phyloP scores from a whole-genome alignment of 2,113 vertebrate species.

The Erythrolamprus reginae region DNA sequence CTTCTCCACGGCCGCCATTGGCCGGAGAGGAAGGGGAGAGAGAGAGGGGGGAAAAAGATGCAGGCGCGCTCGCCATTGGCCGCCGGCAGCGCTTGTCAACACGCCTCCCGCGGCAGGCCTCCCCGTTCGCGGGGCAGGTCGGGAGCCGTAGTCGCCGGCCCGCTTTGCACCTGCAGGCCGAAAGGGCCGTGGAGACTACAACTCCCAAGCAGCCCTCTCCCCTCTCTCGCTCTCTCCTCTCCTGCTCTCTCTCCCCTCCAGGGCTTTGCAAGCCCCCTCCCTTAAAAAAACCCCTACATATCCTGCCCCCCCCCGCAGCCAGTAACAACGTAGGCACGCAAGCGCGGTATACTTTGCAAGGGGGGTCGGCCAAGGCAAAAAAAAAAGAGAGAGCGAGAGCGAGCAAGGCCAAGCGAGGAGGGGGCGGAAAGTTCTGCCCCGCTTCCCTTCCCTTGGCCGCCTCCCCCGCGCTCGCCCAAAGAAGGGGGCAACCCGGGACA shows the following conservation, averaged over 20 bases:
- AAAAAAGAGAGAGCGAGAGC: too few relatives aligned
- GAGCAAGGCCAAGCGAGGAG: neutral
- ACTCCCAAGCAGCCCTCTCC: slow-evolving; percentile 60
- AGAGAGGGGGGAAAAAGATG: neutral
- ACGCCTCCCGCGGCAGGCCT: slow-evolving; percentile 70
- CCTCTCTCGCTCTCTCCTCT: neutral
- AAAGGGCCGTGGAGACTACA: slow-evolving; percentile 66
- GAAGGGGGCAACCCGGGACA: neutral
- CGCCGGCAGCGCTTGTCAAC: slow-evolving; percentile 65
- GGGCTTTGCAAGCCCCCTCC: slow-evolving; percentile 20
- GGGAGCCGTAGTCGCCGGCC: slow-evolving; percentile 70
- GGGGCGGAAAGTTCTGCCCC: slow-evolving; percentile 36
- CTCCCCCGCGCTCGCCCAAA: neutral
- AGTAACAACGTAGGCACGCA: slow-evolving; percentile 79
- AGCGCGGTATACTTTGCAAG: slow-evolving; percentile 61
- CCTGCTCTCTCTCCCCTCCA: neutral
- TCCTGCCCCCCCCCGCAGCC: neutral
- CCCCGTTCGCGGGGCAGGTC: slow-evolving; percentile 66
- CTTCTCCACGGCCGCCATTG: neutral
- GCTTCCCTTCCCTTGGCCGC: slow-evolving; percentile 13
- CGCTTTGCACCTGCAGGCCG: slow-evolving; percentile 55
- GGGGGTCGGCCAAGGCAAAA: neutral
- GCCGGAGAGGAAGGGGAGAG: neutral
- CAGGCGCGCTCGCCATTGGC: neutral
- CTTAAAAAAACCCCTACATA: neutral